Conservation (phyloP, 2,113 vertebrate genomes). For the Amblyornis subalaris region DNA sequence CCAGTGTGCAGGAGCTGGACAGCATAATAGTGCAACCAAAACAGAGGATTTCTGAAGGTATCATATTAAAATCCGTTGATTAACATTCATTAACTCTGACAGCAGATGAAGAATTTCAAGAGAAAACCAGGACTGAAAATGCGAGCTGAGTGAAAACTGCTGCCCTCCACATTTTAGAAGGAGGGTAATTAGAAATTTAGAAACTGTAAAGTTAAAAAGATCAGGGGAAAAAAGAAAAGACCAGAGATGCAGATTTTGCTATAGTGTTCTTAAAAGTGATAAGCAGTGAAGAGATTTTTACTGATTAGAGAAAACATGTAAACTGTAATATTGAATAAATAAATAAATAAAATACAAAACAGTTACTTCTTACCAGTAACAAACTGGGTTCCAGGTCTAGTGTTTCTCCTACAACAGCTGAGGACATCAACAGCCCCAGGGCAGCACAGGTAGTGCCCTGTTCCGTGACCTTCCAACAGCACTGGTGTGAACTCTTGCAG, state of each 20-base stretch:
- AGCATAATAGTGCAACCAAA: background rate
- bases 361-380: conserved; percentile 43
- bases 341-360: background rate
- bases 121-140: background rate
- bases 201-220: background rate
- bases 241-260: background rate
- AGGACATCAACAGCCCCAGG: conserved; percentile 61
- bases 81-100: background rate
- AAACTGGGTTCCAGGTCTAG: conserved; percentile 59
- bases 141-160: background rate
- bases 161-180: background rate
- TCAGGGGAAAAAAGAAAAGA: fast-evolving
- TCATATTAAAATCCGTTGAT: background rate
- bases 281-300: background rate
- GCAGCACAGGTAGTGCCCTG: conserved; percentile 32
- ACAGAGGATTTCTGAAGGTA: background rate
- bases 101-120: background rate
- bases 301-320: background rate
- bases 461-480: background rate
- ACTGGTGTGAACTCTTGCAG: background rate
- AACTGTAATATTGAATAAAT: background rate
- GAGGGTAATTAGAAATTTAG: background rate
- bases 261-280: background rate
- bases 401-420: conserved; percentile 45
- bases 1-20: background rate